Conservation (phyloP, 2,113 vertebrate genomes). For the Emberiza fucata region DNA sequence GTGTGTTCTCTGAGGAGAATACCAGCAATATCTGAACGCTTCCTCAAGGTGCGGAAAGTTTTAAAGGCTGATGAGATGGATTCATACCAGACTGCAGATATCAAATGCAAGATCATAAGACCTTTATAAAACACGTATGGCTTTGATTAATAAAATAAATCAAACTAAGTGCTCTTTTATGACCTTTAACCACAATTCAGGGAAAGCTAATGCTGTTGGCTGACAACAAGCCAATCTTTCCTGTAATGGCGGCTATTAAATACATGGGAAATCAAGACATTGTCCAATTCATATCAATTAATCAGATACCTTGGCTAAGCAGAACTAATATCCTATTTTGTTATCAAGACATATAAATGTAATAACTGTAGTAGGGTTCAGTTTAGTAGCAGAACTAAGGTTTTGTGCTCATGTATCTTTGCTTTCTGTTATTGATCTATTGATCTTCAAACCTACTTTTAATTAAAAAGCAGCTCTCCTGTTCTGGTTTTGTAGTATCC, state of each 20-base stretch:
- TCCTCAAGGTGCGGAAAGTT: not conserved
- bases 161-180: slow-evolving; percentile 57
- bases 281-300: slow-evolving; percentile 55
- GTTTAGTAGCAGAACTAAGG: not conserved
- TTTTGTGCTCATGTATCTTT: not conserved
- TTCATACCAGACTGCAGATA: not conserved
- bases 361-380: not conserved
- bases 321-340: slow-evolving; percentile 18
- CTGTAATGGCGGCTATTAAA: slow-evolving; percentile 42
- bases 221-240: slow-evolving; percentile 49
- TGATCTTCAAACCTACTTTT: not conserved
- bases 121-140: slow-evolving; percentile 32
- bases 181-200: slow-evolving; percentile 34
- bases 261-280: slow-evolving; percentile 31
- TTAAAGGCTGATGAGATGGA: not conserved
- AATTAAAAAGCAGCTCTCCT: not conserved
- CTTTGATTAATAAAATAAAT: slow-evolving; percentile 64
- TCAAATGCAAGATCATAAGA: slow-evolving; percentile 6
- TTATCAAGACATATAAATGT: not conserved
- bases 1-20: not conserved
- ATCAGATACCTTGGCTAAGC: slow-evolving; percentile 25
- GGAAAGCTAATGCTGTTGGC: slow-evolving; percentile 27
- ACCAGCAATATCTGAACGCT: not conserved
- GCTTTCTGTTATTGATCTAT: not conserved
- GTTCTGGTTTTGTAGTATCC: not conserved